Percentiles rank a stretch among this genome's conserved stretches.
phyloP scores from a whole-genome alignment of 2,797 vertebrate genomes.

The Gymnocypris eckloni region DNA sequence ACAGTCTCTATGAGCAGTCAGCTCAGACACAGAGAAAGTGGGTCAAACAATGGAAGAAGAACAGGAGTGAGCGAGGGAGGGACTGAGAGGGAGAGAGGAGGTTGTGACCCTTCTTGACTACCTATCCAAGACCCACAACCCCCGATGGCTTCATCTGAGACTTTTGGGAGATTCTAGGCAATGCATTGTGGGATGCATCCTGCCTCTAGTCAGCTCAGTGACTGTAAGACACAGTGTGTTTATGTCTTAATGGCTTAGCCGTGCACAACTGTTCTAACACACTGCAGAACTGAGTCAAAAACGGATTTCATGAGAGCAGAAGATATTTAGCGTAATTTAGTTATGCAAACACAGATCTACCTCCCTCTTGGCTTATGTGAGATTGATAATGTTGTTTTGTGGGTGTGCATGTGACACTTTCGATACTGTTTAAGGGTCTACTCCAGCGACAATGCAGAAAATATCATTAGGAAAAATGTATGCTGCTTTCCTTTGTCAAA shows the following conservation, averaged over 20 bases:
- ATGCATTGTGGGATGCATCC: slow-evolving; percentile 43
- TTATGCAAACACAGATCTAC: slow-evolving; percentile 19
- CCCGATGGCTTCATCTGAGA: slow-evolving; percentile 28
- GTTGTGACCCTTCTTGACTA: slow-evolving; percentile 52
- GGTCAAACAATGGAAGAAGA: slow-evolving; percentile 68
- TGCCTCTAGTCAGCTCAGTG: slow-evolving; percentile 26
- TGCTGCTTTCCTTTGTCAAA: background rate
- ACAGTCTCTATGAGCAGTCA: slow-evolving; percentile 68
- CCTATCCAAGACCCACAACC: slow-evolving; percentile 55
- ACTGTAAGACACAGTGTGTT: slow-evolving; percentile 9
- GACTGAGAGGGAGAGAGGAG: slow-evolving; percentile 45
- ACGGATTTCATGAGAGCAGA: slow-evolving; percentile 9
- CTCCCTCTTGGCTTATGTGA: slow-evolving; percentile 6
- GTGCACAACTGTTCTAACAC: slow-evolving; percentile 32
- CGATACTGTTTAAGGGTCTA: background rate
- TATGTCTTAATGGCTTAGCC: slow-evolving; percentile 22
- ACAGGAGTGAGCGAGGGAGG: slow-evolving; percentile 51
- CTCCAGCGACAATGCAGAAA: background rate
- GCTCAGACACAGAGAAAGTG: slow-evolving; percentile 65
- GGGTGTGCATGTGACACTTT: background rate
- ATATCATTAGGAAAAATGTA: background rate
- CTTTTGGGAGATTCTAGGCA: slow-evolving; percentile 5
- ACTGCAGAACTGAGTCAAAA: slow-evolving; percentile 3
- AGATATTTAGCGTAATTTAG: slow-evolving; percentile 17
- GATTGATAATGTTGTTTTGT: slow-evolving; percentile 29